Percentiles rank a stretch among this genome's conserved stretches.
Conservation (phyloP, 2,113 vertebrate species). For the Cariama cristata region DNA sequence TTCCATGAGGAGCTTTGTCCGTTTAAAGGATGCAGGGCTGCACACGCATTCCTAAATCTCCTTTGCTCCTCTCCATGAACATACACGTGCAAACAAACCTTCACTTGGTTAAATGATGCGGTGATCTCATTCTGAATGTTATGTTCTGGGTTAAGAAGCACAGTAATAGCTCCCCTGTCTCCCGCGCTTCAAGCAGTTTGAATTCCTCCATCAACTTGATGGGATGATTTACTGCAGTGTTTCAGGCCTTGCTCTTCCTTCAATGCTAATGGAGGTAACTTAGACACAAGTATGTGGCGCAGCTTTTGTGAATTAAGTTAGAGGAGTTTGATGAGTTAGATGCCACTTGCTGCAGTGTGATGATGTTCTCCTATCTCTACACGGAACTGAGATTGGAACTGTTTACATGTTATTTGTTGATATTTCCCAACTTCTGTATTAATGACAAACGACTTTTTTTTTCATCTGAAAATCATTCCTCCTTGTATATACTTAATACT, state of each 20-base stretch:
- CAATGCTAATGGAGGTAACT: neutral
- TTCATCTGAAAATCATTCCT: neutral
- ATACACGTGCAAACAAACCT: neutral
- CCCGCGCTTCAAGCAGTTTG: conserved; percentile 52
- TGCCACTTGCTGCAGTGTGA: neutral
- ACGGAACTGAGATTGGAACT: neutral
- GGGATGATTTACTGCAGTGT: conserved; percentile 66
- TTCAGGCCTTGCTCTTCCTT: conserved; percentile 38
- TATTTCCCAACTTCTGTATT: neutral
- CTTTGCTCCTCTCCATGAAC: neutral
- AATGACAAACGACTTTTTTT: neutral
- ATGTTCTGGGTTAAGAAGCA: conserved; percentile 73
- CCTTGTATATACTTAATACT: neutral
- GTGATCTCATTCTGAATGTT: conserved; percentile 39
- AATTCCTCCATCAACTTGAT: conserved; percentile 75
- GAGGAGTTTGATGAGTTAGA: neutral
- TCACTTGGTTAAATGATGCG: conserved; percentile 41
- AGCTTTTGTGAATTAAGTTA: conserved; percentile 4
- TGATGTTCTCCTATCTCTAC: neutral
- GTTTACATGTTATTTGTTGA: neutral
- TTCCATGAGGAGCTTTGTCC: neutral
- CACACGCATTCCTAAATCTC: neutral
- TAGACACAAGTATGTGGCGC: neutral
- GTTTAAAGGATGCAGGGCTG: neutral
- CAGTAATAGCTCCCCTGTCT: conserved; percentile 65